A percentile compares a stretch with the other conserved stretches of the same genome.
Conservation (phyloP, 2,797 vertebrate genomes). For the Poeciliopsis gracilis region DNA sequence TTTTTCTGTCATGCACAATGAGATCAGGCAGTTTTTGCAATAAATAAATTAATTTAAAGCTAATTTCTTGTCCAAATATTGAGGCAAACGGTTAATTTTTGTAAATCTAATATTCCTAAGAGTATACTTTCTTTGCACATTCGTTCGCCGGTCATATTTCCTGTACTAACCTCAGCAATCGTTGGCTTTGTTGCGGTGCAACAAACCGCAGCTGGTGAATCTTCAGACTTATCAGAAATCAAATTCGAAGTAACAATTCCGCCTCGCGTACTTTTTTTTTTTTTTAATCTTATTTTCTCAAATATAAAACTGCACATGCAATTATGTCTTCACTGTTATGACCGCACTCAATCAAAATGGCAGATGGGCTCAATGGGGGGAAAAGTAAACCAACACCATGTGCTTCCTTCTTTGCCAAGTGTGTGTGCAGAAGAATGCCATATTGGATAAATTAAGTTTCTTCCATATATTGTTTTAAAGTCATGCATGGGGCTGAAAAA, state of each 20-base stretch:
- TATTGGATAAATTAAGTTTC: conserved; percentile 42
- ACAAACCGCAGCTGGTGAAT: conserved; percentile 9
- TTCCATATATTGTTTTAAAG: conserved; percentile 38
- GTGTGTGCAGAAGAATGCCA: conserved; percentile 37
- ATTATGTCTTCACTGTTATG: conserved; percentile 30
- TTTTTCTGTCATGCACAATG: neutral
- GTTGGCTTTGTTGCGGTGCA: neutral
- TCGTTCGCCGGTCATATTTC: neutral
- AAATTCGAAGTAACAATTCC: neutral
- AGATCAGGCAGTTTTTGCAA: neutral
- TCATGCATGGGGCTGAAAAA: conserved; percentile 25
- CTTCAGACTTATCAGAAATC: conserved; percentile 13
- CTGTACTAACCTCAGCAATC: neutral
- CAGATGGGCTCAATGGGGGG: conserved; percentile 26
- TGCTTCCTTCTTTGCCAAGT: conserved; percentile 24
- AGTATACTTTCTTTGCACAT: neutral
- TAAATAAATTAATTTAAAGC: conserved; percentile 9
- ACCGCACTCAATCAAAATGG: conserved; percentile 44
- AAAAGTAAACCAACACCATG: conserved; percentile 41
- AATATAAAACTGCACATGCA: conserved; percentile 24
- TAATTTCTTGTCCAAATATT: conserved; percentile 6
- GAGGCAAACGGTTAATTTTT: neutral
- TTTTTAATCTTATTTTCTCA: conserved; percentile 10
- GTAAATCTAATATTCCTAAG: neutral
- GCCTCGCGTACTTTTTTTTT: neutral